Base-by-base conservation (phyloP, 2,888 invertebrate species). In the Hypolimnas misippus region DNA sequence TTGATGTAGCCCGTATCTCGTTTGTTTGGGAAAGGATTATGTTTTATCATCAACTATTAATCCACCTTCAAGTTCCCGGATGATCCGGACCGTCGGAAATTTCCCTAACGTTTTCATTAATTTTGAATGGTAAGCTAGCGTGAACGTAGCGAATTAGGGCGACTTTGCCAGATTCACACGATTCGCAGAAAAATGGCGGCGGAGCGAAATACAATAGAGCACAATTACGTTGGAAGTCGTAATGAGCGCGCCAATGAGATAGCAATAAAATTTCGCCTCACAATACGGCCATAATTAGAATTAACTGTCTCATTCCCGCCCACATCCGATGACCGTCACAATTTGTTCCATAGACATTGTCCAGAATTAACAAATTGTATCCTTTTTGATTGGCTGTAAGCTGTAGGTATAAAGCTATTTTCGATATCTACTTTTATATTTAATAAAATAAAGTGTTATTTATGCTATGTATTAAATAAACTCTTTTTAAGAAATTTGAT, bases 241-340 rank as follows among this genome's bases (percentile, higher is more conserved):
- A 89, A 91, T 89, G 86, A 90, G 83, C 78, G 79, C 74, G 79
- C 83, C 88, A 89, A 91, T 90, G 90, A 89, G 91, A 89, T 87
- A 84, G 89, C 89, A 82, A 90, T 91, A 91, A 91, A 91, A 89
- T 86, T 87, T 86, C 79, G 84, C 78, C 82, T 76, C 81, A 91
- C 91, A 92, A 91, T 90, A 85, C 84, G 75, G 76, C 76, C 81
- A 82, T 90, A 89, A 91, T 92, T 92, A 90, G 87, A 89, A 92
- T 91, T 89, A 91, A 91, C 90, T 87, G 87, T 90, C 85, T 88
- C 88, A 78, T 84, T 83, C 83, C 82, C 86, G 74, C 89, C 89
- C 86, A 90, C 90, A 86, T 84, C 84, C 82, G 81, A 85, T 81
- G 77, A 77, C 78, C 76, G 75, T 79, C 78, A 79, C 76, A 78